phyloP scores from a whole-genome alignment of 2,797 vertebrate genomes.

The Phoxinus dragarum region DNA sequence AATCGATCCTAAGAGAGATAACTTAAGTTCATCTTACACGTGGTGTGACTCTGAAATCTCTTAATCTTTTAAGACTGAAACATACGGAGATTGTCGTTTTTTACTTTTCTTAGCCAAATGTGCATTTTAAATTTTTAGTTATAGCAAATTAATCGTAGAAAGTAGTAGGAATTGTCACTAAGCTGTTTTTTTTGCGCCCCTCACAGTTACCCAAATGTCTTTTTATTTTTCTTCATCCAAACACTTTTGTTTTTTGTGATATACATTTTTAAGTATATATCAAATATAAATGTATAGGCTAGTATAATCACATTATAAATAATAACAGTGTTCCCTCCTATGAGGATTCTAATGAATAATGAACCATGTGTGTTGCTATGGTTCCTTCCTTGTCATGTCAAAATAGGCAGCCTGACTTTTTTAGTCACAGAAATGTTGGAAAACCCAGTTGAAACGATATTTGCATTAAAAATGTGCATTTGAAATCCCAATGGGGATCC shows the following conservation, averaged over 20 bases:
- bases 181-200: neutral
- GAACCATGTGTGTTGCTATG: neutral
- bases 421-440: neutral
- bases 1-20: neutral
- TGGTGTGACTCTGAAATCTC: neutral
- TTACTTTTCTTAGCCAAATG: neutral
- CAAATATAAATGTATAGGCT: no score
- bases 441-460: neutral
- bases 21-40: neutral
- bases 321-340: neutral
- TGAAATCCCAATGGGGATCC: neutral
- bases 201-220: neutral
- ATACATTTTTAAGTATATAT: neutral
- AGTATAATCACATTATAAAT: neutral
- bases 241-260: neutral
- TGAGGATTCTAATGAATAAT: neutral
- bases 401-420: neutral
- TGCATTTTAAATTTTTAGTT: neutral
- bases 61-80: neutral
- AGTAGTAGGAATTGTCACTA: neutral
- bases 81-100: neutral
- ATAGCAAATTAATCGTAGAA: neutral
- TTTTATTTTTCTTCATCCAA: neutral
- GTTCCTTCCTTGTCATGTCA: neutral
- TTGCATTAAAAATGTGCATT: neutral